These are phyloP conservation scores for Limnodromus scolopaceus DNA, from an alignment of 2,797 vertebrate genomes.

Conservation along the genomic window DNA sequence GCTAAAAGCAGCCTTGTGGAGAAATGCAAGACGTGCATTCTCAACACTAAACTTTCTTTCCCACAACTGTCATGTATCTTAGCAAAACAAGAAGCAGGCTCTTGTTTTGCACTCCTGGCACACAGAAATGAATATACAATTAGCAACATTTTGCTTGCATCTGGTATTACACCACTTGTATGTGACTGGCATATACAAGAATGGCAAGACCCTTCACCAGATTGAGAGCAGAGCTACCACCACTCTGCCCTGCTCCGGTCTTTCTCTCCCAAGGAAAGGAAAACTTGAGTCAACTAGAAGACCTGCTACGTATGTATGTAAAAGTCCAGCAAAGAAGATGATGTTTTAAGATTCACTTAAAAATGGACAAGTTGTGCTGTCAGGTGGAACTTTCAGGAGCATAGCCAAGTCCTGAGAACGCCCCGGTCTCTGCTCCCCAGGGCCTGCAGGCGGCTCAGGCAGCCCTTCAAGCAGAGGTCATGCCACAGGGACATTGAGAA, in stretches of 20 bases:
- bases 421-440: accelerated
- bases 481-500: not conserved
- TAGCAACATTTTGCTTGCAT: not conserved
- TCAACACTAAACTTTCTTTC: not conserved
- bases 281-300: not conserved
- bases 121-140: not conserved
- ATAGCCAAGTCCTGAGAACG: accelerated
- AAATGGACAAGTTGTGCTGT: not conserved
- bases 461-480: not conserved
- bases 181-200: accelerated
- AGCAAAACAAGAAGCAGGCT: not conserved
- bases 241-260: accelerated
- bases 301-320: accelerated
- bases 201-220: not conserved
- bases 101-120: not conserved
- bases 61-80: not conserved
- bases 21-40: accelerated
- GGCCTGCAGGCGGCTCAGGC: not conserved
- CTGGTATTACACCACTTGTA: not conserved
- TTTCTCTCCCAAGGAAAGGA: not conserved
- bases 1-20: not conserved
- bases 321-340: not conserved
- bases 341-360: not conserved
- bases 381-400: not conserved
- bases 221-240: not conserved